Evolutionary conservation across 2,113 vertebrate genomes (phyloP), one percentile per base, ranked within the genome.

Genomic region (Pituophis catenifer): DNA sequence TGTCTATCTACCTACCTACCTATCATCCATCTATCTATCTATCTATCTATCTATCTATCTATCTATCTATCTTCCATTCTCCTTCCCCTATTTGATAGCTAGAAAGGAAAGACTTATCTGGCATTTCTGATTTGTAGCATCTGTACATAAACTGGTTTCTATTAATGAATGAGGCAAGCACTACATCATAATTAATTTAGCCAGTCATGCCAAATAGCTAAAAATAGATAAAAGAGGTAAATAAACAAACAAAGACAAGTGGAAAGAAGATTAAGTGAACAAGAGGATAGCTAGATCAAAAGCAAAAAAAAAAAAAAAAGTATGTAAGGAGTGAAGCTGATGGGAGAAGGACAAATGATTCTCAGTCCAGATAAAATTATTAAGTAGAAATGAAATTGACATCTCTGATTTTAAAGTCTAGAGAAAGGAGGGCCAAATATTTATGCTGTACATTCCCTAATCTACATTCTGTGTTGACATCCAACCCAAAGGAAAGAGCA

Each of bases 141-240:
- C 58, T 19, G 53, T 90, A 93, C 15, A 93, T 2, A 0, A 55
- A 26, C 53, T 33, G 1, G 29, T n/a, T 8, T 33, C 19, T 19
- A 23, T 65, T 93, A 93, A 95, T 70, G 9, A 94, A 17, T 38
- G 85, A 90, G 86, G 13, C 55, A 17, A 89, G 90, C 3, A 90
- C 90, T 94, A 90, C 48, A 0, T 2, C 58, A 91, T 48, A 26
- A 93, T n/a, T 13, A 0, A n/a, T 89, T 26, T 93, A 12, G 44
- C 19, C 26, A 50, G 54, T 48, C 91, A 62, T 21, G 62, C 12
- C 53, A 94, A 91, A 52, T 23, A 88, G 2, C 4, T 86, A 94
- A 95, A 90, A 2, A 54, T 21, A 91, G 23, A 89, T 92, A 90
- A 12, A 2, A 8, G 0, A 50, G 26, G 21, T 89, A 89, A 7